Percentiles rank a stretch among this genome's conserved stretches.
Conservation (phyloP, 2,113 vertebrate species). For the Hemibagrus wyckioides region DNA sequence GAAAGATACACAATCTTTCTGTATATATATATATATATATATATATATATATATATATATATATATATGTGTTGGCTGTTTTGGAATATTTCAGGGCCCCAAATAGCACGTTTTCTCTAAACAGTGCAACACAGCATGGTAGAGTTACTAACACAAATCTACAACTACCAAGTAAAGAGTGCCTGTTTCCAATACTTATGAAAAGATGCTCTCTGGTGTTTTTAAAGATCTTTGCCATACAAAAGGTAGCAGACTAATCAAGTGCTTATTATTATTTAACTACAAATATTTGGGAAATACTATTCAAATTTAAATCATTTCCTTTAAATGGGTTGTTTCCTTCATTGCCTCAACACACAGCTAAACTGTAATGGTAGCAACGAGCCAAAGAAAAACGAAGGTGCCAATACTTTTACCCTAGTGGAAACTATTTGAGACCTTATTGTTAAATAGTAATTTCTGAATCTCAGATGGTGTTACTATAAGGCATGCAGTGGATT, state of each 20-base stretch:
- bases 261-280: not conserved
- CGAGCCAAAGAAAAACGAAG: not conserved
- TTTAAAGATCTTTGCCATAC: not conserved
- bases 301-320: not conserved
- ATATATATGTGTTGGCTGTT: not conserved
- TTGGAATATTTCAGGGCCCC: not conserved
- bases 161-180: not conserved
- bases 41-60: too few relatives aligned
- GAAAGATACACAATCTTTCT: not conserved
- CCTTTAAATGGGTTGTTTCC: not conserved
- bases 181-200: not conserved
- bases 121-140: not conserved
- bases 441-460: not conserved
- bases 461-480: not conserved
- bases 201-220: not conserved
- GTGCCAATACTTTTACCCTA: not conserved
- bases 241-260: not conserved
- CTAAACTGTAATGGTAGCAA: not conserved
- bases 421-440: not conserved
- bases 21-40: too few relatives aligned
- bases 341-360: not conserved
- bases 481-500: not conserved
- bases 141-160: not conserved
- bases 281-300: not conserved
- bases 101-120: not conserved